Percentiles rank a stretch among this genome's conserved stretches.
These are phyloP conservation scores for Paguma larvata DNA, from an alignment of 2,797 vertebrate genomes.

Conservation along the genomic window DNA sequence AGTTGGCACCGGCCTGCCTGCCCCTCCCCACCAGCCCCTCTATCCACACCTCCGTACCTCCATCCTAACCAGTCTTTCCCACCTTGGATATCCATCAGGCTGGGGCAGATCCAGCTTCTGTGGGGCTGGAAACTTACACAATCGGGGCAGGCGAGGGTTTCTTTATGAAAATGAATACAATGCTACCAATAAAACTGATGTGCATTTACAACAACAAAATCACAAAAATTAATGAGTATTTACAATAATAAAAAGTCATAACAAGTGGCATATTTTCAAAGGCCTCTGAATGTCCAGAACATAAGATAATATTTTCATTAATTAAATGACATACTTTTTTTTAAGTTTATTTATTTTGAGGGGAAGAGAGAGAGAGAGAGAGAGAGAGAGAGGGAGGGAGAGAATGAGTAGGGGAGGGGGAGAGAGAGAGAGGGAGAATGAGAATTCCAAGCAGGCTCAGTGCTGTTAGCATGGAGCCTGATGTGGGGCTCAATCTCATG, in stretches of 20 bases:
- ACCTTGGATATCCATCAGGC: neutral
- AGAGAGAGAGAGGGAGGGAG: accelerated
- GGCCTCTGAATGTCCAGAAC: neutral
- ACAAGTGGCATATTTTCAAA: neutral
- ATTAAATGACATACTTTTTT: neutral
- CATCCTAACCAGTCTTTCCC: neutral
- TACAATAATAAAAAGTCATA: neutral
- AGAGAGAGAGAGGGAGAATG: too few relatives aligned
- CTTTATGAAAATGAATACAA: neutral
- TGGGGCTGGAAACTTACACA: neutral
- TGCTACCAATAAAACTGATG: neutral
- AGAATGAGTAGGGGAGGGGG: too few relatives aligned
- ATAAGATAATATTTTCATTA: neutral
- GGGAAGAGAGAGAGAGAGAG: too few relatives aligned
- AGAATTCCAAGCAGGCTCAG: too few relatives aligned
- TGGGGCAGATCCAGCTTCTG: neutral
- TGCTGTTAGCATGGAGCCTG: too few relatives aligned
- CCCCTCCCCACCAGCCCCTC: accelerated
- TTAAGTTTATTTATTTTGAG: too few relatives aligned
- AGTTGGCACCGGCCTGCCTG: neutral
- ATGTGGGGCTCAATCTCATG: too few relatives aligned
- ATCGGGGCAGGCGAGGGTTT: neutral
- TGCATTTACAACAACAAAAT: neutral
- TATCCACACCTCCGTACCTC: neutral
- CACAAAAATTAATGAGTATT: neutral